Percentiles rank a stretch among this genome's conserved stretches.
phyloP scores from a whole-genome alignment of 2,797 vertebrate species.

The Oreochromis mossambicus region DNA sequence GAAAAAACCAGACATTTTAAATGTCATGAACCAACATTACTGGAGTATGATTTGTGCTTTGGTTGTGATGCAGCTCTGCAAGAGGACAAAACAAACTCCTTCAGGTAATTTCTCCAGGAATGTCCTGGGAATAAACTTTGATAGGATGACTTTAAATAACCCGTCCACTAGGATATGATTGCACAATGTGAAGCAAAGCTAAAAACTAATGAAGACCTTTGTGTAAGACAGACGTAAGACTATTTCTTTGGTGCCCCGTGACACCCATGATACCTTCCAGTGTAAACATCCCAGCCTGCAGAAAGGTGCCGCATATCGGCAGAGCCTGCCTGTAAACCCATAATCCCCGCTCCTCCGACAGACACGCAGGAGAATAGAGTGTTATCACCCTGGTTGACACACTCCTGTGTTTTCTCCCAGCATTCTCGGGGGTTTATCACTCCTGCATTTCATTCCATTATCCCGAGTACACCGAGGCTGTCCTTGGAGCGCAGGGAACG shows the following conservation, averaged over 20 bases:
- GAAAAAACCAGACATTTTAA: not conserved
- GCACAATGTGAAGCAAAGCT: slow-evolving; percentile 14
- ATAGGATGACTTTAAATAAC: slow-evolving; percentile 43
- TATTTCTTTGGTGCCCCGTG: slow-evolving; percentile 29
- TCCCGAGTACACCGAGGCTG: slow-evolving; percentile 57
- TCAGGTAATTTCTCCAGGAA: not conserved
- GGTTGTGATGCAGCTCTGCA: not conserved
- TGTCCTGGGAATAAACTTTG: not conserved
- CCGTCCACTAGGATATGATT: slow-evolving; percentile 31
- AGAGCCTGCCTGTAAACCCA: slow-evolving; percentile 59
- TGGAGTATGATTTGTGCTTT: not conserved
- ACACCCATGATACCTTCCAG: slow-evolving; percentile 40
- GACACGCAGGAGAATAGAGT: slow-evolving; percentile 52
- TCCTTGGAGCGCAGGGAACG: slow-evolving; percentile 56
- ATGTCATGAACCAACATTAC: not conserved
- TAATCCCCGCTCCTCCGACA: slow-evolving; percentile 64
- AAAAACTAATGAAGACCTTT: slow-evolving; percentile 59
- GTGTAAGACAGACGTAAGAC: slow-evolving; percentile 45
- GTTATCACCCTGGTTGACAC: slow-evolving; percentile 70
- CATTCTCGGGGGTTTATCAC: slow-evolving; percentile 68
- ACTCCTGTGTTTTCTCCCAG: slow-evolving; percentile 65
- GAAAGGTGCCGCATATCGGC: slow-evolving; percentile 49
- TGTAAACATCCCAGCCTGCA: slow-evolving; percentile 49
- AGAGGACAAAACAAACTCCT: slow-evolving; percentile 8
- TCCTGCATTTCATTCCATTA: slow-evolving; percentile 69